Evolutionary conservation across 2,888 invertebrate genomes (phyloP).

Genomic region (Caprella mutica): DNA sequence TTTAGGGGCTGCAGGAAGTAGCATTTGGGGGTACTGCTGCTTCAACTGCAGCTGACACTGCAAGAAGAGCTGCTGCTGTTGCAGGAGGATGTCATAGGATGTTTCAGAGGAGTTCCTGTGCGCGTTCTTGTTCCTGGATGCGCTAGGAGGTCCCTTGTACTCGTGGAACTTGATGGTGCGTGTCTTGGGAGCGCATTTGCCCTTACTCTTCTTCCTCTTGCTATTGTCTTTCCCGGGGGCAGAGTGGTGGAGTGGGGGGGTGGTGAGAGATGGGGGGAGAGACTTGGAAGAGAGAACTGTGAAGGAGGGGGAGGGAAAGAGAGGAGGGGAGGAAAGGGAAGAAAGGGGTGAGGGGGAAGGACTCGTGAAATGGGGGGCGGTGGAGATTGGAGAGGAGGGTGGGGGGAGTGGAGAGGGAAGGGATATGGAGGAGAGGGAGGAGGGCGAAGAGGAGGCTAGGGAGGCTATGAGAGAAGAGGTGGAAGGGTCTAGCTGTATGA

Average conservation of each 20-base stretch:
- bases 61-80: constrained; percentile 86
- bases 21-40: constrained; percentile 65
- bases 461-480: not conserved
- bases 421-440: constrained; percentile 40
- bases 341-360: constrained; percentile 38
- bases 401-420: constrained; percentile 34
- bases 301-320: constrained; percentile 40
- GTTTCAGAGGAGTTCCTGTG: constrained; percentile 51
- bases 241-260: constrained; percentile 37
- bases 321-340: constrained; percentile 40
- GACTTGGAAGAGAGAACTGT: constrained; percentile 40
- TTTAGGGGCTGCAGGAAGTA: constrained; percentile 60
- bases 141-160: constrained; percentile 85
- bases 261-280: constrained; percentile 38
- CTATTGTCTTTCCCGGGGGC: constrained; percentile 50
- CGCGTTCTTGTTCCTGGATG: constrained; percentile 50
- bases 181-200: constrained; percentile 56
- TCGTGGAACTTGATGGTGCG: constrained; percentile 94
- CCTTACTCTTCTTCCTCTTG: constrained; percentile 43
- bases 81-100: constrained; percentile 77
- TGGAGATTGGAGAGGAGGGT: constrained; percentile 21
- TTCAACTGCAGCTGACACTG: constrained; percentile 73
- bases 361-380: constrained; percentile 20
- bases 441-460: constrained; percentile 14
- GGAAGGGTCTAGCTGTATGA: too few relatives aligned